Evolutionary conservation across 2,113 vertebrate genomes (phyloP).

Genomic region (Cavia aperea): DNA sequence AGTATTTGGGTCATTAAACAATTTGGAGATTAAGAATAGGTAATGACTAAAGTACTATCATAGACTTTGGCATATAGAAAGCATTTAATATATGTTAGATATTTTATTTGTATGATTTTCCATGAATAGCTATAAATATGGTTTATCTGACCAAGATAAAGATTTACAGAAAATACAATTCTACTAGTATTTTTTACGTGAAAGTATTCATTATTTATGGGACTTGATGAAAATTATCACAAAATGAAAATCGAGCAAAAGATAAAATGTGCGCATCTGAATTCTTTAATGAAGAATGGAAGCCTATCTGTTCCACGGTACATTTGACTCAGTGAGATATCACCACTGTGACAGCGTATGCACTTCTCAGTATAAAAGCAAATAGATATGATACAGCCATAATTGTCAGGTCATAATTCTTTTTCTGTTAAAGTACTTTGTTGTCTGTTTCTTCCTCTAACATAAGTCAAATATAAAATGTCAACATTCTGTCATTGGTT

Average conservation of each 20-base stretch:
- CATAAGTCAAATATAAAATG: conserved; percentile 5
- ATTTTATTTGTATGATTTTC: neutral
- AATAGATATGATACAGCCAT: conserved; percentile 11
- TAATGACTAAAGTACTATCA: neutral
- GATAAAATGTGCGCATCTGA: neutral
- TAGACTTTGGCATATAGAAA: neutral
- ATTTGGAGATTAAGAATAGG: neutral
- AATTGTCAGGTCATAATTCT: conserved; percentile 29
- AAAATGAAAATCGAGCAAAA: conserved; percentile 41
- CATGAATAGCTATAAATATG: neutral
- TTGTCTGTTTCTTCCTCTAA: conserved; percentile 16
- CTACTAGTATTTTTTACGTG: neutral
- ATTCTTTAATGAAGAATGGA: conserved; percentile 10
- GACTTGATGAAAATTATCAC: conserved; percentile 11
- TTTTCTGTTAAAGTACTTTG: neutral
- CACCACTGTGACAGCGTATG: conserved; percentile 23
- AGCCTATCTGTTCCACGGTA: neutral
- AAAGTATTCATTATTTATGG: neutral
- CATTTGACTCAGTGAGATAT: conserved; percentile 27
- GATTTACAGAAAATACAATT: neutral
- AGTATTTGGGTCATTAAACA: neutral
- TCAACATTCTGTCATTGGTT: conserved; percentile 30
- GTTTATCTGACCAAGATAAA: neutral
- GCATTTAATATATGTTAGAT: neutral
- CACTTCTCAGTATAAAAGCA: conserved; percentile 39